phyloP scores from a whole-genome alignment of 2,888 invertebrate species.

The Drosophila rellima region DNA sequence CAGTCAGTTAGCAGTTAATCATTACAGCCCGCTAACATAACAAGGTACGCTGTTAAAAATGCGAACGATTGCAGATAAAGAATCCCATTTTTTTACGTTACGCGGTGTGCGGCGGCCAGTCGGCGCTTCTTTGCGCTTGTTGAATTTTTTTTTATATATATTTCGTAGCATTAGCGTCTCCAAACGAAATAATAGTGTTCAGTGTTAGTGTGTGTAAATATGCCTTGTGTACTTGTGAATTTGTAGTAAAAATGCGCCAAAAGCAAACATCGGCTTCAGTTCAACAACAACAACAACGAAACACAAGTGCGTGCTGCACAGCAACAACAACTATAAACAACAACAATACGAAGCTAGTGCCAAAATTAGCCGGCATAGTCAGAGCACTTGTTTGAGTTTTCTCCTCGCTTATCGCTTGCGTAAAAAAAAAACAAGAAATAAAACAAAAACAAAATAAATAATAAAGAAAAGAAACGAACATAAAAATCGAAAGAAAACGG shows the following conservation, averaged over 20 bases:
- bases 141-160: constrained; percentile 41
- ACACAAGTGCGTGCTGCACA: constrained; percentile 37
- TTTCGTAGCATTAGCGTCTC: constrained; percentile 39
- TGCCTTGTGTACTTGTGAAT: constrained; percentile 32
- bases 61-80: constrained; percentile 30
- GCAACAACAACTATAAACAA: constrained; percentile 23
- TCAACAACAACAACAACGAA: constrained; percentile 29
- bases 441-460: constrained; percentile 12
- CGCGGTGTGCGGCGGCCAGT: constrained; percentile 60
- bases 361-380: constrained; percentile 56
- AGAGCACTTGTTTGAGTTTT: constrained; percentile 60
- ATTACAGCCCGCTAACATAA: constrained; percentile 36
- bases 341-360: constrained; percentile 32
- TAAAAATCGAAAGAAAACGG: constrained; percentile 21
- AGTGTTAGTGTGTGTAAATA: constrained; percentile 11
- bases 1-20: constrained; percentile 27
- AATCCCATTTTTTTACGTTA: constrained; percentile 55
- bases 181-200: constrained; percentile 18
- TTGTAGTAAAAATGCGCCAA: constrained; percentile 64
- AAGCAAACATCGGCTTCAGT: constrained; percentile 41
- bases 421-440: constrained; percentile 17
- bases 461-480: constrained; percentile 11
- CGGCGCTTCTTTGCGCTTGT: constrained; percentile 59
- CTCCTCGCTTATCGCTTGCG: constrained; percentile 32
- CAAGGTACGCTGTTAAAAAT: constrained; percentile 12